A percentile compares a stretch with the other conserved stretches of the same genome.
phyloP scores from a whole-genome alignment of 2,888 invertebrate genomes.

The Neuroscelio doddi region DNA sequence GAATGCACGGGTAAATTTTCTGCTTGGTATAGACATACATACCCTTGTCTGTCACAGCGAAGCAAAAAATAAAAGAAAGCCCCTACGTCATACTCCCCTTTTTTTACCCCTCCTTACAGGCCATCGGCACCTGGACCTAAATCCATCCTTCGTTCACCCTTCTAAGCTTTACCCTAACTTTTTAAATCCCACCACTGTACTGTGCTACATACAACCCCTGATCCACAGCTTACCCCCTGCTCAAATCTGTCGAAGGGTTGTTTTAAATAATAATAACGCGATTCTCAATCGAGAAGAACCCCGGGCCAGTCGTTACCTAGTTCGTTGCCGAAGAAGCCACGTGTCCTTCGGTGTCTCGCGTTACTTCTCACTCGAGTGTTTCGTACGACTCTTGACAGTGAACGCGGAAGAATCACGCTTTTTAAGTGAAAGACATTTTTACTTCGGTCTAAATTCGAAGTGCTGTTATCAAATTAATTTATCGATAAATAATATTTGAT shows the following conservation, averaged over 20 bases:
- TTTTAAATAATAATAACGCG: slow-evolving; percentile 68
- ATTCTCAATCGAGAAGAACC: slow-evolving; percentile 49
- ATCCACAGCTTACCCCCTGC: slow-evolving; percentile 49
- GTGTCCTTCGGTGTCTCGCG: slow-evolving; percentile 29
- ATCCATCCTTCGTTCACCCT: slow-evolving; percentile 50
- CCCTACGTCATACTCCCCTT: slow-evolving; percentile 50
- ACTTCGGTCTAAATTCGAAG: too few relatives aligned
- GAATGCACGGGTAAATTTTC: slow-evolving; percentile 37
- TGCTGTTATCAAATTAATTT: too few relatives aligned
- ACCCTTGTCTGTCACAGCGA: slow-evolving; percentile 29
- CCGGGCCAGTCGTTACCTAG: slow-evolving; percentile 45
- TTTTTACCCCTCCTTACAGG: slow-evolving; percentile 49
- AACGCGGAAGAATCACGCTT: too few relatives aligned
- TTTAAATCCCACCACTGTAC: slow-evolving; percentile 50
- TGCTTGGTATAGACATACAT: slow-evolving; percentile 42
- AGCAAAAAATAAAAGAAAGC: slow-evolving; percentile 46
- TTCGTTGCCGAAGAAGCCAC: slow-evolving; percentile 43
- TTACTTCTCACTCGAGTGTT: slow-evolving; percentile 11
- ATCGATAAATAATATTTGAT: too few relatives aligned
- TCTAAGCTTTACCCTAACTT: slow-evolving; percentile 52
- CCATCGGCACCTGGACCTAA: slow-evolving; percentile 49
- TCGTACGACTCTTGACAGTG: too few relatives aligned
- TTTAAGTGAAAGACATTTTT: too few relatives aligned
- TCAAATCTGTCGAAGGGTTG: slow-evolving; percentile 67
- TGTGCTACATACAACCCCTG: slow-evolving; percentile 42